Conservation (phyloP, 2,797 vertebrate genomes). For the Morus bassanus region DNA sequence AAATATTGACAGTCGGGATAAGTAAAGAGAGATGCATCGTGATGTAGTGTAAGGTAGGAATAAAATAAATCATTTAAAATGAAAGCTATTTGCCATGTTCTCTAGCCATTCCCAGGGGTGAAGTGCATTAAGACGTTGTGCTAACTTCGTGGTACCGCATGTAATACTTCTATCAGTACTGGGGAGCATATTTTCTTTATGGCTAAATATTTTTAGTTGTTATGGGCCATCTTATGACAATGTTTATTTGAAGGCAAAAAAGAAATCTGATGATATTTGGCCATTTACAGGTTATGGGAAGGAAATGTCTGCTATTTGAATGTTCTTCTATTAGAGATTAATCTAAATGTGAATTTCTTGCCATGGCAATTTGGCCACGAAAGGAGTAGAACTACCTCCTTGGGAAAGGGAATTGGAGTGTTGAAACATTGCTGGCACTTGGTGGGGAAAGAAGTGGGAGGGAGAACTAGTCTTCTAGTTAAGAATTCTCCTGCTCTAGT, state of each 20-base stretch:
- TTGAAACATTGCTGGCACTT: not conserved
- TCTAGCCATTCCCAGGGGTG: not conserved
- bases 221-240: not conserved
- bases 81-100: not conserved
- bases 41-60: not conserved
- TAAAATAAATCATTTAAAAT: not conserved
- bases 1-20: not conserved
- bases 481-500: not conserved
- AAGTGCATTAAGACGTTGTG: not conserved
- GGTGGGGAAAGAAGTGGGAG: not conserved
- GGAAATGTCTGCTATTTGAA: not conserved
- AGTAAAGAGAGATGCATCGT: not conserved
- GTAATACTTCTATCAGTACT: not conserved
- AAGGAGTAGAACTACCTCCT: not conserved
- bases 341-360: not conserved
- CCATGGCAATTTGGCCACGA: not conserved
- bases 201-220: not conserved
- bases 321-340: not conserved
- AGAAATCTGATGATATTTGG: not conserved
- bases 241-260: not conserved
- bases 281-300: not conserved
- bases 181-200: not conserved
- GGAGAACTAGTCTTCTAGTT: not conserved
- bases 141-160: not conserved
- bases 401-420: not conserved